Percentiles rank a stretch among this genome's conserved stretches.
Evolutionary conservation across 1,140 invertebrate species (phyloP).

Genomic region (Drosophila nebulosa): DNA sequence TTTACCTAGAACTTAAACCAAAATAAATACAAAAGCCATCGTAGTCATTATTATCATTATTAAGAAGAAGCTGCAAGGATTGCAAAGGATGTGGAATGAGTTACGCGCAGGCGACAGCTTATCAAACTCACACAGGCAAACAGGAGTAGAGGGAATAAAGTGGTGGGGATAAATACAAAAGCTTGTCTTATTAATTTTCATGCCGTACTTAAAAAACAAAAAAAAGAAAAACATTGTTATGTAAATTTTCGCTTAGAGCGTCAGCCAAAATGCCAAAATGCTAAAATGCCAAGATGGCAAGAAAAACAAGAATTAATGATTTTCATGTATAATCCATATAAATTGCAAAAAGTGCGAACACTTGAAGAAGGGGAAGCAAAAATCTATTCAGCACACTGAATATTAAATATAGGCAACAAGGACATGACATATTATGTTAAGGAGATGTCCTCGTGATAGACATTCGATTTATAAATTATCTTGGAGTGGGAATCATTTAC

Average conservation of each 20-base stretch:
- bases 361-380: not conserved
- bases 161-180: not conserved
- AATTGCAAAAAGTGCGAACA: constrained; percentile 42
- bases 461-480: not conserved
- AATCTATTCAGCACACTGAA: not conserved
- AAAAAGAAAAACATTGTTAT: constrained; percentile 62
- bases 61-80: not conserved
- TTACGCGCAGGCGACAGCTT: constrained; percentile 20
- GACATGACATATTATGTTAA: not conserved
- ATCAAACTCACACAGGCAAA: constrained; percentile 34
- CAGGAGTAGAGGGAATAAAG: not conserved
- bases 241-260: constrained; percentile 51
- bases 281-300: constrained; percentile 54
- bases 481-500: not conserved
- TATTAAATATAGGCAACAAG: not conserved
- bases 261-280: constrained; percentile 53
- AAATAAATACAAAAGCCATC: constrained; percentile 31
- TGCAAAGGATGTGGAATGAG: not conserved
- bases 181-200: constrained; percentile 63
- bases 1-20: constrained; percentile 9
- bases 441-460: not conserved
- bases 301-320: constrained; percentile 78
- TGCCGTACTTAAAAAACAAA: constrained; percentile 11
- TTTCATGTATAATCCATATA: constrained; percentile 73
- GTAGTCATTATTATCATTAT: constrained; percentile 8